Base-by-base conservation (phyloP, 2,888 invertebrate species). In the Rutpela maculata region DNA sequence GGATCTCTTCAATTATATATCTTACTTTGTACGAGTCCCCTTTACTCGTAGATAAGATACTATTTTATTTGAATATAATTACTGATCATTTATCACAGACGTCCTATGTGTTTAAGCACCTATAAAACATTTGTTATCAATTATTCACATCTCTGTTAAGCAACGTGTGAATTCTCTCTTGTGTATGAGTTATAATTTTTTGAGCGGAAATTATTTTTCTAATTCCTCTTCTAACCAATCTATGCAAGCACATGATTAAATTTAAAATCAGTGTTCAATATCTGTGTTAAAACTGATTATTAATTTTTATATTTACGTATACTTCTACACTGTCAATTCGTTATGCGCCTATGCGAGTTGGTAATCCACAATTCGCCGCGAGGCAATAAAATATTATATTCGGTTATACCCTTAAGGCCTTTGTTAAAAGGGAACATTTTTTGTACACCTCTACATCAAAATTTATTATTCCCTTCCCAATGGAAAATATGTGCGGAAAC, bases 401-500 rank as follows among this genome's bases (percentile, higher is more conserved):
- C 18, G 43, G n/a, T 50, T 50, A 26, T 50, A n/a, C 50, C 50
- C 50, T 4, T 15, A 43, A 43, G 43, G 4, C 43, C 43, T 15
- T 15, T 43, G 43, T 43, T 43, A 43, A 43, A 15, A 43, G 43
- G 12, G 60, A 50, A 43, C 66, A 19, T 15, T 69, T 55, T 57
- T 69, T 59, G 15, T 18, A 10, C 19, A 38, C 12, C 19, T n/a
- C 43, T 19, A 19, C 15, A 9, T 35, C 35, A 38, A 70, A 70
- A 70, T 70, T 60, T 60, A 70, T 60, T 60, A 59, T 50, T 38
- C 35, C 57, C 19, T 35, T 70, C 60, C 70, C 70, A 70, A 19
- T 60, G 60, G 70, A 65, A 59, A 70, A 70, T 70, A 50, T 70
- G 70, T 62, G 60, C 35, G 60, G 50, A 69, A 70, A 70, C 60